These are phyloP conservation scores for Numenius arquata DNA, from an alignment of 2,113 vertebrate genomes.

Conservation along the genomic window DNA sequence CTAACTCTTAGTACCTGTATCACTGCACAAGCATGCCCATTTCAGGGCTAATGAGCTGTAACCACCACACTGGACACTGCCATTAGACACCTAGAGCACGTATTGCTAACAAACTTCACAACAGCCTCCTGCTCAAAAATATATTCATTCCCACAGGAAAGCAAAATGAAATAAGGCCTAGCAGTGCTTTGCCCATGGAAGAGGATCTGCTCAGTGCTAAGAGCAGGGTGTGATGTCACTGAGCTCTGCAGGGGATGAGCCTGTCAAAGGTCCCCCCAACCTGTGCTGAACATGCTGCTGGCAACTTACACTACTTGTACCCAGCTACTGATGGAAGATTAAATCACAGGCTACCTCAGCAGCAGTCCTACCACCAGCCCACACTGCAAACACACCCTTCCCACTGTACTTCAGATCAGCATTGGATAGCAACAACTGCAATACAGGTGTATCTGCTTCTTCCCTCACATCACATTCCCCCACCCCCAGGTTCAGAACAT, in stretches of 20 bases:
- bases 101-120: background rate
- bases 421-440: background rate
- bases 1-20: too few species aligned
- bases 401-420: background rate
- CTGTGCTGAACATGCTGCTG: background rate
- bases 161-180: background rate
- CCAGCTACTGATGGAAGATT: background rate
- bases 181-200: background rate
- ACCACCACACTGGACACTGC: background rate
- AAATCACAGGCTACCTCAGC: background rate
- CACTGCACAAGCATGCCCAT: background rate
- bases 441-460: background rate
- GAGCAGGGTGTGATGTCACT: accelerated
- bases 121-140: background rate
- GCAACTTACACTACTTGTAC: background rate
- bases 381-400: background rate
- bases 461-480: background rate
- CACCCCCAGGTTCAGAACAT: background rate
- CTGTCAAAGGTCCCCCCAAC: background rate
- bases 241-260: background rate
- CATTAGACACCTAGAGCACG: background rate
- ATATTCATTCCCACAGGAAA: accelerated
- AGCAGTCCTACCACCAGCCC: background rate
- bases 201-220: background rate
- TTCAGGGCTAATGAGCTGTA: accelerated